phyloP scores from a whole-genome alignment of 2,113 vertebrate species.

The Chloroceryle aenea region DNA sequence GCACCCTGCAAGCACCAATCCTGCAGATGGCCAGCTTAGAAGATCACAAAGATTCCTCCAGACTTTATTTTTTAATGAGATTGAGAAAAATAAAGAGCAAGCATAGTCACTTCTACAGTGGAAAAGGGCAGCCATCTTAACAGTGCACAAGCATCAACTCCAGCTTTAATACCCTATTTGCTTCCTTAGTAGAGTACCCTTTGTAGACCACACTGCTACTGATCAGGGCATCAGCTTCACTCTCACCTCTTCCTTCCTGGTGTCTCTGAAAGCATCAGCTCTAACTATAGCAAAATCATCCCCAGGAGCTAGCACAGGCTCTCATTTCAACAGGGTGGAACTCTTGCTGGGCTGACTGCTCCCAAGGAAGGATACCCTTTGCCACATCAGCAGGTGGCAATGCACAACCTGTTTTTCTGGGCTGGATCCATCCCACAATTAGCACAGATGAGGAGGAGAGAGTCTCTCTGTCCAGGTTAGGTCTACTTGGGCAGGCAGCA shows the following conservation, averaged over 20 bases:
- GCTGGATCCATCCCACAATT: neutral
- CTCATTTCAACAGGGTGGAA: neutral
- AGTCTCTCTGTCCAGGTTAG: accelerated
- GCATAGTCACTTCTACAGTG: neutral
- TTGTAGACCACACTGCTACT: neutral
- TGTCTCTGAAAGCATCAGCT: neutral
- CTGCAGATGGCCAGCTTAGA: neutral
- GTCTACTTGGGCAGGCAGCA: neutral
- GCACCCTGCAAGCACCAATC: neutral
- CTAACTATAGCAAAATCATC: neutral
- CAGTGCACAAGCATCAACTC: neutral
- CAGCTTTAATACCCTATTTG: neutral
- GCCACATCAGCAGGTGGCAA: neutral
- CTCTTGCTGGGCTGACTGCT: accelerated
- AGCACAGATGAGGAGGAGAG: neutral
- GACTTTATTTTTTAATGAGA: neutral
- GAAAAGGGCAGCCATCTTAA: neutral
- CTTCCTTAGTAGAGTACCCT: neutral
- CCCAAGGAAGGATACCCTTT: neutral
- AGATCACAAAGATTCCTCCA: neutral
- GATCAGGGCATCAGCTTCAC: neutral
- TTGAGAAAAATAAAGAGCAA: neutral
- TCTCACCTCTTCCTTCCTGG: neutral
- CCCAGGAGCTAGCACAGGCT: accelerated
- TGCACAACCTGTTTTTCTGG: neutral